These are phyloP conservation scores for Thamnophis sirtalis DNA, from an alignment of 2,113 vertebrate species.

Conservation along the genomic window DNA sequence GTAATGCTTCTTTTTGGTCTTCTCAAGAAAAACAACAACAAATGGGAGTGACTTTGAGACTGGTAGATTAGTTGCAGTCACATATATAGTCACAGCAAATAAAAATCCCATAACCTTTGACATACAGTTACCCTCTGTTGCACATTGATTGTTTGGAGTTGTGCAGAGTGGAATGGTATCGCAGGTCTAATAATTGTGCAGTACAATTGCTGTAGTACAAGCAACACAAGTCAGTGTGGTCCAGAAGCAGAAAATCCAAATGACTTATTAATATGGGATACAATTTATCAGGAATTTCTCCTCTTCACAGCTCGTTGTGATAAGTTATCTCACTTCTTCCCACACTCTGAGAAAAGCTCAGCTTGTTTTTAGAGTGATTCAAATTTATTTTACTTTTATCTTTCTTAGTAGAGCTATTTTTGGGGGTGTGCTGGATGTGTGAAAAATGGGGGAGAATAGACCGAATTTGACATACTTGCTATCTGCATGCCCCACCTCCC, in stretches of 20 bases:
- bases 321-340: neutral
- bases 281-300: neutral
- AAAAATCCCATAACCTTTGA: accelerated
- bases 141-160: neutral
- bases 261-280: neutral
- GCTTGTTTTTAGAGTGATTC: neutral
- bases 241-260: neutral
- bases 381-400: neutral
- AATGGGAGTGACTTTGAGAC: neutral
- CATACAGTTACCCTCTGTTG: neutral
- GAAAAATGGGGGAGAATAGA: neutral
- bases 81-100: neutral
- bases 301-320: neutral
- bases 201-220: constrained; percentile 1
- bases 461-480: neutral
- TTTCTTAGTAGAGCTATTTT: neutral
- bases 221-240: neutral
- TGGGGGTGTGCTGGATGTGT: neutral
- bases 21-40: neutral
- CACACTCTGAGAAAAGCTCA: neutral
- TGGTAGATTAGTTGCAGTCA: neutral
- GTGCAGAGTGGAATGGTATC: neutral
- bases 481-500: neutral
- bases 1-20: neutral
- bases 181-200: constrained; percentile 19